These are phyloP conservation scores for Cheilosia variabilis DNA, from an alignment of 2,888 invertebrate species.

Conservation along the genomic window DNA sequence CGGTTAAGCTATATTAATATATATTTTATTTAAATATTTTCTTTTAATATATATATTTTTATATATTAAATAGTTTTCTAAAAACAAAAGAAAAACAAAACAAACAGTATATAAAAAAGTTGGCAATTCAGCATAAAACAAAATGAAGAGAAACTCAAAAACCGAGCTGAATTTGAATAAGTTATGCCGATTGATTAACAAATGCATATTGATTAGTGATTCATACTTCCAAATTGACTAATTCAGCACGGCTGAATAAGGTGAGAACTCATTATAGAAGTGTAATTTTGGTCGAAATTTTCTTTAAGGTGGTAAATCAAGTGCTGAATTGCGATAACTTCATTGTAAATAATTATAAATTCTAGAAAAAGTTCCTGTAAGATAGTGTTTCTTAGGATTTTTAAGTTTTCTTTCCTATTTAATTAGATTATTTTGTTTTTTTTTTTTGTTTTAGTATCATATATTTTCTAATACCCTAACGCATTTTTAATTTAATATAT, in stretches of 20 bases:
- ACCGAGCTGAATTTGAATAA: slow-evolving; percentile 72
- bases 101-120: slow-evolving; percentile 34
- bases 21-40: slow-evolving; percentile 77
- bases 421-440: slow-evolving; percentile 37
- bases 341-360: slow-evolving; percentile 67
- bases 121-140: slow-evolving; percentile 60
- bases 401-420: slow-evolving; percentile 47
- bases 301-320: slow-evolving; percentile 32
- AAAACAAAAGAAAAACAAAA: slow-evolving; percentile 20
- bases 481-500: slow-evolving; percentile 63
- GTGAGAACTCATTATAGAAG: slow-evolving; percentile 10
- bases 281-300: slow-evolving; percentile 64
- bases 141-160: slow-evolving; percentile 62
- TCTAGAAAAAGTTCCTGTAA: slow-evolving; percentile 75
- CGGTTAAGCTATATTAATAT: slow-evolving; percentile 83
- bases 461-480: slow-evolving; percentile 59
- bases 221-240: slow-evolving; percentile 42
- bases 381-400: slow-evolving; percentile 71
- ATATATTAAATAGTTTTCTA: slow-evolving; percentile 67
- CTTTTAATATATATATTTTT: slow-evolving; percentile 76
- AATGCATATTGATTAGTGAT: slow-evolving; percentile 49
- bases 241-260: slow-evolving; percentile 57
- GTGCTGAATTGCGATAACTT: slow-evolving; percentile 63
- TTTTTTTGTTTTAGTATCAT: slow-evolving; percentile 49
- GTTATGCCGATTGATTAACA: slow-evolving; percentile 72